Percentiles rank a stretch among this genome's conserved stretches.
These are phyloP conservation scores for Drosophila acutilabella DNA, from an alignment of 2,888 invertebrate species.

Conservation along the genomic window DNA sequence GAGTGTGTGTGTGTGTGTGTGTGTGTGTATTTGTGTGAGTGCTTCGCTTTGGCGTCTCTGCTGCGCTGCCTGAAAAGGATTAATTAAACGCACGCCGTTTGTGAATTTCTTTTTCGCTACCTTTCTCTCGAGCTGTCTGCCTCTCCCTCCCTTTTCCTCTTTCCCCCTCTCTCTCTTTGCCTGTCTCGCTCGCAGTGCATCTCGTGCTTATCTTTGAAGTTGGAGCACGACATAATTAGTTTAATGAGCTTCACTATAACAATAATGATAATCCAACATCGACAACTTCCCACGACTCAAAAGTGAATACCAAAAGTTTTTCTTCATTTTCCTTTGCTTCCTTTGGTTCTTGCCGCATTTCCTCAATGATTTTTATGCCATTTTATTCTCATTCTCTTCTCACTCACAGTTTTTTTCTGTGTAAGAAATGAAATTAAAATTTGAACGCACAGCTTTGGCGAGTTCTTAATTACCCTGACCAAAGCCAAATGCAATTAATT, in stretches of 20 bases:
- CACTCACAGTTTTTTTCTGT: background rate
- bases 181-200: constrained; percentile 10
- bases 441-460: constrained; percentile 17
- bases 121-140: background rate
- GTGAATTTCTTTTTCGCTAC: constrained; percentile 44
- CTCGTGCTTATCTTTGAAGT: constrained; percentile 62
- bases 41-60: constrained; percentile 29
- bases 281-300: background rate
- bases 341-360: background rate
- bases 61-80: constrained; percentile 75
- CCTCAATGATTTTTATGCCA: constrained; percentile 7
- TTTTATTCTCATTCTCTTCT: background rate
- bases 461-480: constrained; percentile 54
- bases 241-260: constrained; percentile 75
- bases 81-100: constrained; percentile 81
- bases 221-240: constrained; percentile 74
- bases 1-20: constrained; percentile 29
- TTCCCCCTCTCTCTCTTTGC: constrained; percentile 5
- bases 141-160: constrained; percentile 1
- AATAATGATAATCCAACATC: constrained; percentile 56
- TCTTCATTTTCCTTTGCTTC: background rate
- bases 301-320: background rate
- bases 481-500: constrained; percentile 70
- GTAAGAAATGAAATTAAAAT: constrained; percentile 41
- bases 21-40: constrained; percentile 30